These are phyloP conservation scores for Vulpes vulpes DNA, from an alignment of 2,113 vertebrate genomes.

Conservation along the genomic window DNA sequence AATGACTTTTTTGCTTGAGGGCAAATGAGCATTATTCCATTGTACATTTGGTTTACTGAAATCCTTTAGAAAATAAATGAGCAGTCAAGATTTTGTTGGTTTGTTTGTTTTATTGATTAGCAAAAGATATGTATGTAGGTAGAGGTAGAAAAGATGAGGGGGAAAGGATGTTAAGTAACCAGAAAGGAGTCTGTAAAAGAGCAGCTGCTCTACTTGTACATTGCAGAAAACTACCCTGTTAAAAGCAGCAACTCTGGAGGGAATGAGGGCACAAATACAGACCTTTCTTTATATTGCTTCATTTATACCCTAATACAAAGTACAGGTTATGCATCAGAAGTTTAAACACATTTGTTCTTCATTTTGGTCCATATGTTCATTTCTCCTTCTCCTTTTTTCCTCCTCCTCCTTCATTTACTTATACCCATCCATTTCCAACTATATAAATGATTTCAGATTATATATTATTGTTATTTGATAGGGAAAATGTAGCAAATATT, in stretches of 20 bases:
- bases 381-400: neutral
- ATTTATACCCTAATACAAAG: neutral
- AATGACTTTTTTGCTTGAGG: neutral
- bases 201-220: neutral
- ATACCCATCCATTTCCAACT: neutral
- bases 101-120: neutral
- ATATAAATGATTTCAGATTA: neutral
- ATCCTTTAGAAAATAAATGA: conserved; percentile 32
- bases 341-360: neutral
- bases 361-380: neutral
- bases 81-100: neutral
- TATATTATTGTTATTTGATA: neutral
- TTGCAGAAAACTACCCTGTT: neutral
- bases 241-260: neutral
- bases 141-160: neutral
- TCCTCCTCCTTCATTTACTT: neutral
- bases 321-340: neutral
- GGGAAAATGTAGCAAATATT: neutral
- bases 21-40: neutral
- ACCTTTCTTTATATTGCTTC: neutral
- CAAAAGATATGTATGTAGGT: neutral
- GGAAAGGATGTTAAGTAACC: neutral
- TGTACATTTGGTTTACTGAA: neutral
- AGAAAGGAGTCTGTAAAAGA: neutral
- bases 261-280: neutral